phyloP scores from a whole-genome alignment of 2,113 vertebrate genomes.

The Archocentrus centrarchus region DNA sequence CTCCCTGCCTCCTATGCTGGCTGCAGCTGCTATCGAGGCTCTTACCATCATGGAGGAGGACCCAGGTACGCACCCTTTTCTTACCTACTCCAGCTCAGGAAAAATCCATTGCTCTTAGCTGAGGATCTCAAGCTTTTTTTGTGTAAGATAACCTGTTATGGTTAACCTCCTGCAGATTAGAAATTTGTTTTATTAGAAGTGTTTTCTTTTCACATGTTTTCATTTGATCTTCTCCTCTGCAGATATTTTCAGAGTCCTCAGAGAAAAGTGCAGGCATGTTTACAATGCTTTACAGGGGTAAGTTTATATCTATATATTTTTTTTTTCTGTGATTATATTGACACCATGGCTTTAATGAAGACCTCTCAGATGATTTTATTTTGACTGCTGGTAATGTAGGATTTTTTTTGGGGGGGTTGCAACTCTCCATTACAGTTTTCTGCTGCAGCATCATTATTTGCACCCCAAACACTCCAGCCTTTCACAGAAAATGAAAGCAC shows the following conservation, averaged over 20 bases:
- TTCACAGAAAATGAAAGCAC: neutral
- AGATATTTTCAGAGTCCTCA: constrained; percentile 90
- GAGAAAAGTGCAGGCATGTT: constrained; percentile 86
- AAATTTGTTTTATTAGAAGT: neutral
- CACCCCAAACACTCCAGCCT: neutral
- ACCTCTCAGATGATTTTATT: too few species aligned
- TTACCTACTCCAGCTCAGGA: neutral
- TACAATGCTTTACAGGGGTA: constrained; percentile 89
- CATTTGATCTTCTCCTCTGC: constrained; percentile 26
- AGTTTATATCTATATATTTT: constrained; percentile 53
- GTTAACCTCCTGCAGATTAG: too few species aligned
- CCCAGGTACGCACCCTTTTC: constrained; percentile 83
- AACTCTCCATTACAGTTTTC: neutral
- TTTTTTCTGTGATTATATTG: neutral
- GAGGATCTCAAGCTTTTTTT: too few species aligned
- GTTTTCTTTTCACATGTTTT: neutral
- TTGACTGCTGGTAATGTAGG: too few species aligned
- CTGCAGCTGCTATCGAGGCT: constrained; percentile 93
- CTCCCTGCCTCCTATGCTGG: constrained; percentile 92
- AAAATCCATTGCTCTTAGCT: neutral
- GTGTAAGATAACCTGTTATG: neutral
- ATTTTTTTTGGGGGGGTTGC: neutral
- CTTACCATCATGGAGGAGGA: constrained; percentile 98
- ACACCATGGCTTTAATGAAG: neutral
- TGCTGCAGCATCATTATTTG: neutral